These are phyloP conservation scores for Volucella bombylans DNA, from an alignment of 2,888 invertebrate species.

Conservation along the genomic window DNA sequence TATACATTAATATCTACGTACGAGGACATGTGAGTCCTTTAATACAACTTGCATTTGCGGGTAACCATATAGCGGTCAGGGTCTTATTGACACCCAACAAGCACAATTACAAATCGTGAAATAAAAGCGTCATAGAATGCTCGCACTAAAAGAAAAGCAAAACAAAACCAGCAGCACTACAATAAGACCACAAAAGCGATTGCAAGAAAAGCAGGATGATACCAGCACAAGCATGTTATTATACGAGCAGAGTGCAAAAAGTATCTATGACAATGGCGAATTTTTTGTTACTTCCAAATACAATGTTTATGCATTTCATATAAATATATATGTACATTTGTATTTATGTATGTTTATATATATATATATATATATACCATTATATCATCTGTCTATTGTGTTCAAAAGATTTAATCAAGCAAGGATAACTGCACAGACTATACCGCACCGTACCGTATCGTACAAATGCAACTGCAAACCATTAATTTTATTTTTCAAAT, in stretches of 20 bases:
- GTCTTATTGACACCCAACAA: constrained; percentile 21
- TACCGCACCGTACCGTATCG: not conserved
- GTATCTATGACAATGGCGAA: constrained; percentile 56
- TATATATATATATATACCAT: too few species aligned
- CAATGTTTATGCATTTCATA: not conserved
- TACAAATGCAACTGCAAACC: constrained; percentile 71
- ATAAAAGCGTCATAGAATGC: not conserved
- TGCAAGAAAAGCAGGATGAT: constrained; percentile 44
- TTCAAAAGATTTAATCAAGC: constrained; percentile 69
- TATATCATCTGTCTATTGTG: constrained; percentile 39
- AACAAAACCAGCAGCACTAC: constrained; percentile 76
- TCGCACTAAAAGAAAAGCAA: constrained; percentile 20
- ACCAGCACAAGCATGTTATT: constrained; percentile 4
- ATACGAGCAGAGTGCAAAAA: constrained; percentile 41
- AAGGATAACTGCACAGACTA: constrained; percentile 59
- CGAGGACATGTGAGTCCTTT: too few species aligned
- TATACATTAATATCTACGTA: too few species aligned
- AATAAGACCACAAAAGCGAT: constrained; percentile 43
- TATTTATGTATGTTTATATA: not conserved
- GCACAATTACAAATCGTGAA: constrained; percentile 40
- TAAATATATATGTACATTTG: constrained; percentile 2
- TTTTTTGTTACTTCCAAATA: constrained; percentile 41
- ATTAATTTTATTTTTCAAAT: constrained; percentile 72
- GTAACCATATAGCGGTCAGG: too few species aligned
- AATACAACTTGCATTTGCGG: too few species aligned